These are phyloP conservation scores for Thereva unica DNA, from an alignment of 2,888 invertebrate genomes.

Conservation along the genomic window DNA sequence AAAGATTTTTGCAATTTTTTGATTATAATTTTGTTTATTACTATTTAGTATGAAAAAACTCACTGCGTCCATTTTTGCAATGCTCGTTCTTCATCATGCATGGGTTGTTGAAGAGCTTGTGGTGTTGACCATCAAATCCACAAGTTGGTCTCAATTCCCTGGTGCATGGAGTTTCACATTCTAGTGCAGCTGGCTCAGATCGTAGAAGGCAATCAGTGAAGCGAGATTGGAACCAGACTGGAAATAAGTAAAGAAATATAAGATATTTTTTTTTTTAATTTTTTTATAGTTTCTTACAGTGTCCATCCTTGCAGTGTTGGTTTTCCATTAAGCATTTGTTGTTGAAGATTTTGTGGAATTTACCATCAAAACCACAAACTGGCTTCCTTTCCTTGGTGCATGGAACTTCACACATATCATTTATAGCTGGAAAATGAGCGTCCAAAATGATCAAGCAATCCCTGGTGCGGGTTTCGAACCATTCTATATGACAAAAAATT, in stretches of 20 bases:
- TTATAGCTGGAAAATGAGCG: neutral
- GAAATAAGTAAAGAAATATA: neutral
- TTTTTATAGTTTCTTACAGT: neutral
- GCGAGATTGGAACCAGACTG: neutral
- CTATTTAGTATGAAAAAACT: neutral
- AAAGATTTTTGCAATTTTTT: neutral
- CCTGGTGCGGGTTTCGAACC: neutral
- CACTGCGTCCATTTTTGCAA: slow-evolving; percentile 20
- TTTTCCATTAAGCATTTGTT: slow-evolving; percentile 19
- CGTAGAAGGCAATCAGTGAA: neutral
- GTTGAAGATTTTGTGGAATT: slow-evolving; percentile 1
- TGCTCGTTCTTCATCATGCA: slow-evolving; percentile 20
- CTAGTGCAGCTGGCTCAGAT: neutral
- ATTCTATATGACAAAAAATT: neutral
- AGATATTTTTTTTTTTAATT: neutral
- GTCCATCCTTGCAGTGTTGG: slow-evolving; percentile 24
- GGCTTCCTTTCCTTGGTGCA: slow-evolving; percentile 19
- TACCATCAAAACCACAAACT: slow-evolving; percentile 31
- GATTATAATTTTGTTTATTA: neutral
- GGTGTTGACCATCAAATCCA: slow-evolving; percentile 23
- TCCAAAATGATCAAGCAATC: neutral
- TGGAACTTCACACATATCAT: neutral
- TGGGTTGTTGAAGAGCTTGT: slow-evolving; percentile 9
- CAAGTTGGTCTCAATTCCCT: slow-evolving; percentile 21
- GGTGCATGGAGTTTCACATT: slow-evolving; percentile 18